These are phyloP conservation scores for Chaetophractus vellerosus DNA, from an alignment of 2,797 vertebrate genomes.

Conservation along the genomic window DNA sequence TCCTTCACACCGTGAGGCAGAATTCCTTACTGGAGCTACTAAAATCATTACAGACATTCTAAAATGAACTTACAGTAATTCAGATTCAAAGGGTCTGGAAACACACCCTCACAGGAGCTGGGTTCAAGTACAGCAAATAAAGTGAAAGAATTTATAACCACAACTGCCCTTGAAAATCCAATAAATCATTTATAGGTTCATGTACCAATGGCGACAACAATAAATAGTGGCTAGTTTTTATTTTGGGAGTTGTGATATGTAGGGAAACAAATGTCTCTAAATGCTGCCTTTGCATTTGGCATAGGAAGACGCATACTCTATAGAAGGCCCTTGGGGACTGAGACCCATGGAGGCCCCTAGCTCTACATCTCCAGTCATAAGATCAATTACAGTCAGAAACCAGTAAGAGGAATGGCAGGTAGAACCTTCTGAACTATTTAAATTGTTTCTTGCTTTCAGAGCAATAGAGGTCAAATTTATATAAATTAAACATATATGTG, in stretches of 20 bases:
- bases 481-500: not conserved
- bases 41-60: not conserved
- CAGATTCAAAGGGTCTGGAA: not conserved
- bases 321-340: fast-evolving
- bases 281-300: fast-evolving
- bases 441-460: not conserved
- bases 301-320: fast-evolving
- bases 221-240: fast-evolving
- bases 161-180: fast-evolving
- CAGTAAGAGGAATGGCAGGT: not conserved
- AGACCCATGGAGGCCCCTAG: not conserved
- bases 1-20: not conserved
- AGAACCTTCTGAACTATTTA: not conserved
- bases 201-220: too few species aligned
- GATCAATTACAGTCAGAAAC: too few species aligned
- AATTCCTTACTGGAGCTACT: not conserved
- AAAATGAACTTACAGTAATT: too few species aligned
- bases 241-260: fast-evolving
- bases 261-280: not conserved
- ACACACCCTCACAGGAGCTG: not conserved
- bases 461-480: not conserved
- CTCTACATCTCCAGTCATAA: not conserved
- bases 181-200: fast-evolving
- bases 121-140: not conserved
- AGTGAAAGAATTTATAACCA: not conserved